phyloP scores from a whole-genome alignment of 2,113 vertebrate genomes.

The Saccopteryx leptura region DNA sequence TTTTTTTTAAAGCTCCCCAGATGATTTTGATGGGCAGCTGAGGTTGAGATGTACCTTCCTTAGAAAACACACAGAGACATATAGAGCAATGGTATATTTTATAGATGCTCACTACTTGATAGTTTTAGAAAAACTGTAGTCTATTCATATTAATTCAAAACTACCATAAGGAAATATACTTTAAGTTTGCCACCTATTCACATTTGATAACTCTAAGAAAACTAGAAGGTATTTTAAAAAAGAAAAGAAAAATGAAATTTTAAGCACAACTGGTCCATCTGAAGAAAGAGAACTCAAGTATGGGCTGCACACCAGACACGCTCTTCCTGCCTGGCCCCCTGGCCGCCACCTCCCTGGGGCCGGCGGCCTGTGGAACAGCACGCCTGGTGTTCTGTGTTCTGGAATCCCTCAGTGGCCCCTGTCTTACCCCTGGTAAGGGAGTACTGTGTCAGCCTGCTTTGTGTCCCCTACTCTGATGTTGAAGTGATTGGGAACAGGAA shows the following conservation, averaged over 20 bases:
- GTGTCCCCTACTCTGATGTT: slow-evolving; percentile 1
- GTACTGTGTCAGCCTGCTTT: background rate
- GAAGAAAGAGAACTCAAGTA: background rate
- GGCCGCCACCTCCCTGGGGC: background rate
- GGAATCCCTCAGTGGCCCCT: background rate
- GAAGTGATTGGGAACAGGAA: slow-evolving; percentile 20
- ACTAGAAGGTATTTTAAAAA: background rate
- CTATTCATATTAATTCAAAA: slow-evolving; percentile 16
- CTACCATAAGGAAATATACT: background rate
- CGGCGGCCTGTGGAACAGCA: background rate
- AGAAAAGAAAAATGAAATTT: background rate
- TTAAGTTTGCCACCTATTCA: background rate
- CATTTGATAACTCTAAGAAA: slow-evolving; percentile 19
- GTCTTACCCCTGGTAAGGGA: background rate
- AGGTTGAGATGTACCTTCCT: background rate
- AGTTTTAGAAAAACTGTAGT: slow-evolving; percentile 33
- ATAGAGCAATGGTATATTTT: background rate
- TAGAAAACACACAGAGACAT: background rate
- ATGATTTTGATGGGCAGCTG: background rate
- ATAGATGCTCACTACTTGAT: background rate
- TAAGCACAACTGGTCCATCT: background rate
- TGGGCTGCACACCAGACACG: fast-evolving
- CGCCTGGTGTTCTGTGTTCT: background rate
- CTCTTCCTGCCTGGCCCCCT: background rate
- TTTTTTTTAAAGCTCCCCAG: background rate